Percentiles rank a stretch among this genome's conserved stretches.
Conservation (phyloP, 2,797 vertebrate genomes). For the Hipposideros larvatus region DNA sequence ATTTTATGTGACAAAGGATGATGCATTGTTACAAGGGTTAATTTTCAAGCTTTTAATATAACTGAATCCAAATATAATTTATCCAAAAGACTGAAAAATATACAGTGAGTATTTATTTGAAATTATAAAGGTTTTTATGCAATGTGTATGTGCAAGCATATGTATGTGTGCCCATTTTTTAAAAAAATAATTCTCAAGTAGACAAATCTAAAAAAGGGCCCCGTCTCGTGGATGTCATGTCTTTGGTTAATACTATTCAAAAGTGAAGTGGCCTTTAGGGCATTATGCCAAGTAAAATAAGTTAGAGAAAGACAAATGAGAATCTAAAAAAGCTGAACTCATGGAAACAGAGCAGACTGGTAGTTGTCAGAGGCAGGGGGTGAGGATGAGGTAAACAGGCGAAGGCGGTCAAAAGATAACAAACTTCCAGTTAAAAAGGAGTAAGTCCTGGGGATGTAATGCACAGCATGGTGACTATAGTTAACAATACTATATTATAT, state of each 20-base stretch:
- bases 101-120: background rate
- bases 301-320: background rate
- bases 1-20: conserved; percentile 14
- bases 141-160: background rate
- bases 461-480: background rate
- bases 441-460: background rate
- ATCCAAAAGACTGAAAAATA: conserved; percentile 25
- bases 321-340: background rate
- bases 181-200: background rate
- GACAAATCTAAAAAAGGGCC: background rate
- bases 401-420: background rate
- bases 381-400: too few species aligned
- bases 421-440: background rate
- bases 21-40: background rate
- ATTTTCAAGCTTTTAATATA: background rate
- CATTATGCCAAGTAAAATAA: background rate
- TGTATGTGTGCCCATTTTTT: background rate
- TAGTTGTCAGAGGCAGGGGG: background rate
- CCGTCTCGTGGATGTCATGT: background rate
- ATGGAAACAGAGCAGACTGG: background rate
- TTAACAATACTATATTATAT: background rate
- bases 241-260: background rate
- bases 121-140: background rate
- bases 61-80: conserved; percentile 6
- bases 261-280: background rate